These are phyloP conservation scores for Amblyornis subalaris DNA, from an alignment of 2,113 vertebrate species.

Conservation along the genomic window DNA sequence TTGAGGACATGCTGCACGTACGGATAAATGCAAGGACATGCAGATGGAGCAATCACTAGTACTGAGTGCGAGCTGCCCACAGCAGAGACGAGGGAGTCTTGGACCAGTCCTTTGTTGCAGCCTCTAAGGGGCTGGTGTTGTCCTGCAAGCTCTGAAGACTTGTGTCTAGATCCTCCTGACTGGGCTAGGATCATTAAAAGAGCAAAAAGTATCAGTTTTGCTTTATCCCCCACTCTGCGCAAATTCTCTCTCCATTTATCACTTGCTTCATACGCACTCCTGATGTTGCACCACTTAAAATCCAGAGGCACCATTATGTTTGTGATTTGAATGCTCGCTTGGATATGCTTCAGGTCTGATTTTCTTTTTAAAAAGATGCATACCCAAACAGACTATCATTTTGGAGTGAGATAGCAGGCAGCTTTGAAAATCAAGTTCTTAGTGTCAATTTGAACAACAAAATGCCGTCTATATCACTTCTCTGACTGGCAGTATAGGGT, in stretches of 20 bases:
- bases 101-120: background rate
- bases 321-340: background rate
- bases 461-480: background rate
- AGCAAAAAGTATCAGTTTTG: background rate
- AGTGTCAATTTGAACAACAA: background rate
- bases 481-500: background rate
- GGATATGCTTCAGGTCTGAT: background rate
- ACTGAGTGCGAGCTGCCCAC: background rate
- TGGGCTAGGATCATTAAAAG: background rate
- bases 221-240: background rate
- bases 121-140: background rate
- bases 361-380: background rate
- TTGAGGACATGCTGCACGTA: background rate
- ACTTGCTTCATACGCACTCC: background rate
- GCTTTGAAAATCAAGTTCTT: background rate
- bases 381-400: background rate
- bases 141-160: background rate
- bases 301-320: background rate
- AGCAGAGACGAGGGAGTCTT: background rate
- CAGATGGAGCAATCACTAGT: background rate
- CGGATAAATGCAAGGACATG: background rate
- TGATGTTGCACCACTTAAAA: background rate
- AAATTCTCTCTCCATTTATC: background rate
- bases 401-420: background rate
- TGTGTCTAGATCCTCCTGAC: background rate